phyloP scores from a whole-genome alignment of 2,797 vertebrate species.

The Simalia tracyae region DNA sequence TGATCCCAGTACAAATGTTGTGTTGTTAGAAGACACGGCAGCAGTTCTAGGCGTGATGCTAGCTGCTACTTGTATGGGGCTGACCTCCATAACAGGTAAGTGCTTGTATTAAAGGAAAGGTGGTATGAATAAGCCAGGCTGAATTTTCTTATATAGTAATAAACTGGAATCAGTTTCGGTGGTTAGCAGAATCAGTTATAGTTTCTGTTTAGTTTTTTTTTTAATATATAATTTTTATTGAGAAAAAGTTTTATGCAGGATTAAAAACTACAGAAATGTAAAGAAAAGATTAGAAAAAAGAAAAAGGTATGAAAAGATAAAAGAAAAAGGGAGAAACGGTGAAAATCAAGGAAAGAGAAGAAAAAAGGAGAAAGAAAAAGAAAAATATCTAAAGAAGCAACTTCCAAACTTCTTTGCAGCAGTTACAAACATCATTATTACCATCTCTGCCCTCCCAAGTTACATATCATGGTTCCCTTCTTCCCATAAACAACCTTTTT shows the following conservation, averaged over 20 bases:
- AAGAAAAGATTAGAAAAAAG: background rate
- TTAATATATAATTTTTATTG: background rate
- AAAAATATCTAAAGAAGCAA: background rate
- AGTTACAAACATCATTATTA: background rate
- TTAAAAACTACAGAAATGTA: background rate
- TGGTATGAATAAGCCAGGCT: background rate
- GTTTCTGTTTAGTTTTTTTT: background rate
- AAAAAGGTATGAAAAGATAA: background rate
- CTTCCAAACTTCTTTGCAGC: background rate
- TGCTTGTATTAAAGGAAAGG: background rate
- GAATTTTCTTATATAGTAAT: background rate
- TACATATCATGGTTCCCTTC: background rate
- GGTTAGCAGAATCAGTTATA: background rate
- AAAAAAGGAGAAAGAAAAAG: background rate
- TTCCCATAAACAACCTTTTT: background rate
- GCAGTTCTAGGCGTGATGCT: conserved; percentile 91
- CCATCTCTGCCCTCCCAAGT: too few species aligned
- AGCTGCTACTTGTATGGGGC: conserved; percentile 93
- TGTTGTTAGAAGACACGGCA: conserved; percentile 93
- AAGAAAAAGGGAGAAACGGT: background rate
- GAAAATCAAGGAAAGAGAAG: background rate
- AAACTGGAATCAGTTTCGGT: background rate
- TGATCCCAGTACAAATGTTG: conserved; percentile 97
- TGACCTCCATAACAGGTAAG: conserved; percentile 95
- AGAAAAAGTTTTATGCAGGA: background rate